A percentile compares a stretch with the other conserved stretches of the same genome.
These are phyloP conservation scores for Struthio camelus DNA, from an alignment of 2,113 vertebrate genomes.

Conservation along the genomic window DNA sequence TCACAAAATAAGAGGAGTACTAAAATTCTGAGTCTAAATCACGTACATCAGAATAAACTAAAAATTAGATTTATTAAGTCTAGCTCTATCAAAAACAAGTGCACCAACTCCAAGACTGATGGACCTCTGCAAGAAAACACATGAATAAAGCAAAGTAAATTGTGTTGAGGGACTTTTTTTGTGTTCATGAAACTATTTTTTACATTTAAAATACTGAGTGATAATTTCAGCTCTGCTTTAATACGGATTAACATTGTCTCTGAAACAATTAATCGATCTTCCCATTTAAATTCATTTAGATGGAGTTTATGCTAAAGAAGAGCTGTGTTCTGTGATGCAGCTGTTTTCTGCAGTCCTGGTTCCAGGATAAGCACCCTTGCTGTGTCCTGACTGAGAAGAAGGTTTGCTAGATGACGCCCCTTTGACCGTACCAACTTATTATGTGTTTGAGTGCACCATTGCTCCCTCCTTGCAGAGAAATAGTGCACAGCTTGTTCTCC, in stretches of 20 bases:
- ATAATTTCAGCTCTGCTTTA: no score
- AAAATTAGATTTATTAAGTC: neutral
- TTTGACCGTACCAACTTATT: neutral
- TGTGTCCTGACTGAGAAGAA: neutral
- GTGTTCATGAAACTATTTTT: neutral
- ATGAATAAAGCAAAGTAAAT: neutral
- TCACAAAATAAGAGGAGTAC: neutral
- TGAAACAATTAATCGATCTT: neutral
- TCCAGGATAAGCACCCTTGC: neutral
- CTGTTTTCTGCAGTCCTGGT: neutral
- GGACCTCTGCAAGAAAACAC: neutral
- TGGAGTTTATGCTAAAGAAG: neutral
- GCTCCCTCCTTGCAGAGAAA: neutral
- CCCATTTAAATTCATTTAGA: neutral
- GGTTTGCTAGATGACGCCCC: neutral
- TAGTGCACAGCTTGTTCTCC: neutral
- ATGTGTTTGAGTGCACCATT: neutral
- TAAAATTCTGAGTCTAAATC: neutral
- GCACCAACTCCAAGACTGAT: neutral
- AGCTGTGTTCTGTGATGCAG: neutral
- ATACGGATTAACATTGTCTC: fast-evolving
- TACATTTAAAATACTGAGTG: neutral
- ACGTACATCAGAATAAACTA: neutral
- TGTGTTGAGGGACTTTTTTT: neutral
- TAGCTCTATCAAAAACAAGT: neutral